Conservation (phyloP, 2,113 vertebrate genomes). For the Cepphus grylle region DNA sequence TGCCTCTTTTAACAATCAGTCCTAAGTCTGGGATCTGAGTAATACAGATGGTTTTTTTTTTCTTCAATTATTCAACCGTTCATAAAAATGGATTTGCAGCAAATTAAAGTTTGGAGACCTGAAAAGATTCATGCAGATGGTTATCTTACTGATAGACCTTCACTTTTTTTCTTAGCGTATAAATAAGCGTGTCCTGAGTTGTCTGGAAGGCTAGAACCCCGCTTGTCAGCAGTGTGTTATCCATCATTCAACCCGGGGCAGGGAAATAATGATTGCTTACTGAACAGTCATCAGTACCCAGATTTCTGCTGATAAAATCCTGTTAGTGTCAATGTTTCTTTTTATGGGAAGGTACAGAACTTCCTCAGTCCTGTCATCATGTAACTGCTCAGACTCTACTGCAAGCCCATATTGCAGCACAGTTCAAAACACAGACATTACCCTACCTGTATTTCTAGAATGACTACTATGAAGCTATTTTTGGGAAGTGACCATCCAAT, state of each 20-base stretch:
- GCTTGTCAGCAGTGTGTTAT: not conserved
- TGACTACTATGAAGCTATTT: not conserved
- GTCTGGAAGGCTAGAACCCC: not conserved
- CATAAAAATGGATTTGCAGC: not conserved
- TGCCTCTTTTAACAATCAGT: not conserved
- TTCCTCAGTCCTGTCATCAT: not conserved
- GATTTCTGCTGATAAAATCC: not conserved
- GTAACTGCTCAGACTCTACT: not conserved
- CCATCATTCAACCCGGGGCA: not conserved
- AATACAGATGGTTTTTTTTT: not conserved
- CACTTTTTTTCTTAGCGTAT: not conserved
- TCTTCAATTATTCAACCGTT: not conserved
- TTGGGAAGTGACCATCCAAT: not conserved
- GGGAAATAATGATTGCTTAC: not conserved
- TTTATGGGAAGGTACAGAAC: not conserved
- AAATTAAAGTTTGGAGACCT: not conserved
- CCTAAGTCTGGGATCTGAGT: not conserved
- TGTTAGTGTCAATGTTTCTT: not conserved
- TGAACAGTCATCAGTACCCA: not conserved
- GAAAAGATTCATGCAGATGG: not conserved
- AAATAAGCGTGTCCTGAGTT: not conserved
- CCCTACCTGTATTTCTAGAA: not conserved
- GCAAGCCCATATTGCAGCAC: not conserved
- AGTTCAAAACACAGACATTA: not conserved
- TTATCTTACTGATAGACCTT: not conserved